A percentile compares a stretch with the other conserved stretches of the same genome.
Conservation (phyloP, 2,797 vertebrate species). For the Micromesistius poutassou region DNA sequence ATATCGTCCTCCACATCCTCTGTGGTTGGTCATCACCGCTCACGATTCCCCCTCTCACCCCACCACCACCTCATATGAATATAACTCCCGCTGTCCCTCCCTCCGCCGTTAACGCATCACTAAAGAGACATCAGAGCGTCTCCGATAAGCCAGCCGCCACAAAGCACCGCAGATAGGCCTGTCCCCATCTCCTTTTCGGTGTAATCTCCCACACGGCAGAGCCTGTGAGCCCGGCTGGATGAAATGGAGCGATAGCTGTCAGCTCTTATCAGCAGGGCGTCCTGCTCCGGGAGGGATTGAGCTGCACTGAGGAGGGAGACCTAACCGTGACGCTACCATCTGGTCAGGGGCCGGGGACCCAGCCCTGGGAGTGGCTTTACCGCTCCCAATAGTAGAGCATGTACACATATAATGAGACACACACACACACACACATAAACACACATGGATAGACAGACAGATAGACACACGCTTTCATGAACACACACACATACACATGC, state of each 20-base stretch:
- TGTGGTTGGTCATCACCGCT: background rate
- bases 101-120: conserved; percentile 39
- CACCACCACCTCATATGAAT: conserved; percentile 26
- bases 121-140: conserved; percentile 59
- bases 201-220: conserved; percentile 53
- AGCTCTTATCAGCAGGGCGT: conserved; percentile 63
- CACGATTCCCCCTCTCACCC: background rate
- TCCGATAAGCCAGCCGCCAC: conserved; percentile 52
- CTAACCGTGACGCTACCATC: conserved; percentile 53
- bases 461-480: conserved; percentile 19
- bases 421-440: background rate
- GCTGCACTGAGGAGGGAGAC: conserved; percentile 49
- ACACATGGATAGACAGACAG: conserved; percentile 24
- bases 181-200: conserved; percentile 45
- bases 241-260: conserved; percentile 70
- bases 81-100: conserved; percentile 15
- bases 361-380: conserved; percentile 26
- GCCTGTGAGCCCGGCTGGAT: conserved; percentile 48
- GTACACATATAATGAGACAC: background rate
- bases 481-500: conserved; percentile 7
- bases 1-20: background rate
- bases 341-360: conserved; percentile 43
- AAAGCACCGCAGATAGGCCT: conserved; percentile 52
- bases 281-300: conserved; percentile 59
- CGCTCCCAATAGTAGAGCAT: background rate